Conservation (phyloP, 1,140 invertebrate genomes). For the Semibalanus balanoides region DNA sequence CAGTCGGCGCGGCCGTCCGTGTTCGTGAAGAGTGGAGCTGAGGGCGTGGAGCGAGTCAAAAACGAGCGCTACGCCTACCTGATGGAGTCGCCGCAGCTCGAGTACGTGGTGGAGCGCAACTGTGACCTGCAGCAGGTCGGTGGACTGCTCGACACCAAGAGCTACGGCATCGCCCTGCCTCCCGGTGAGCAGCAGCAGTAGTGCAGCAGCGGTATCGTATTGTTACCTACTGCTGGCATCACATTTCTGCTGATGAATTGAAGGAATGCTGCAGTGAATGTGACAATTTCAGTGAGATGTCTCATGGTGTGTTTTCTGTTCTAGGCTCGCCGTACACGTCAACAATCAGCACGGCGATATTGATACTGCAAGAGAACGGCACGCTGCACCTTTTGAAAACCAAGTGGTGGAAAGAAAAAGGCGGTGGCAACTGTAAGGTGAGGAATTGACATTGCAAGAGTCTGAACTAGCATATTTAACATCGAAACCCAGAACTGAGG, state of each 20-base stretch:
- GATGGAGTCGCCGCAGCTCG: constrained; percentile 69
- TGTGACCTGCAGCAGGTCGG: constrained; percentile 82
- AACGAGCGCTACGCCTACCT: constrained; percentile 79
- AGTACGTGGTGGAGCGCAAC: constrained; percentile 78
- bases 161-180: constrained; percentile 83
- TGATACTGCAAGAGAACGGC: constrained; percentile 37
- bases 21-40: constrained; percentile 66
- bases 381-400: constrained; percentile 35
- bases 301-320: constrained; percentile 9
- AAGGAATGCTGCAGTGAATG: too few relatives aligned
- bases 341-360: constrained; percentile 47
- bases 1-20: constrained; percentile 67
- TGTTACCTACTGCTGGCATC: too few relatives aligned
- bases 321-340: constrained; percentile 59
- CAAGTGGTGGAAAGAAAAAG: constrained; percentile 37
- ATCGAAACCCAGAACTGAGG: too few relatives aligned
- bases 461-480: too few relatives aligned
- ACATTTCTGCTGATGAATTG: too few relatives aligned
- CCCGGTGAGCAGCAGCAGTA: too few relatives aligned
- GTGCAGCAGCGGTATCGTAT: too few relatives aligned
- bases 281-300: too few relatives aligned
- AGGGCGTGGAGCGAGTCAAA: constrained; percentile 70
- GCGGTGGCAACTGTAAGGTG: constrained; percentile 22
- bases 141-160: constrained; percentile 76
- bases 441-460: too few relatives aligned